Percentiles rank a stretch among this genome's conserved stretches.
These are phyloP conservation scores for Nyctibius grandis DNA, from an alignment of 2,797 vertebrate genomes.

Conservation along the genomic window DNA sequence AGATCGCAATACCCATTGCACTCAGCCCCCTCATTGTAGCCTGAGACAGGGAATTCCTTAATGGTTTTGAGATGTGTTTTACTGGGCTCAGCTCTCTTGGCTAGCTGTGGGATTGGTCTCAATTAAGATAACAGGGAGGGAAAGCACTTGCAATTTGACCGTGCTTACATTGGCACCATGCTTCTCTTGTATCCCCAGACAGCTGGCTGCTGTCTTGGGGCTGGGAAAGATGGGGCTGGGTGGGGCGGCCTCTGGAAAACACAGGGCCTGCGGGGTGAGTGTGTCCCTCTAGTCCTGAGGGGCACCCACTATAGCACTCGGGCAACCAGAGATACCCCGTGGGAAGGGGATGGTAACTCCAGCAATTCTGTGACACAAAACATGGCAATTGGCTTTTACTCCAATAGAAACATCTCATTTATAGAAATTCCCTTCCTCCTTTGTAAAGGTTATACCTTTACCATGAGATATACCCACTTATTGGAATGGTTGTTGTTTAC, in stretches of 20 bases:
- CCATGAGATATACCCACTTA: background rate
- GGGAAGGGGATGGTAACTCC: background rate
- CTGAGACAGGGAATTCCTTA: background rate
- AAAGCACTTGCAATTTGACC: background rate
- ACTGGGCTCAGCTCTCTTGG: background rate
- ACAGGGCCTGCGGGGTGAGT: accelerated
- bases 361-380: background rate
- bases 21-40: background rate
- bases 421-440: background rate
- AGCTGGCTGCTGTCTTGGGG: background rate
- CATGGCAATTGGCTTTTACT: background rate
- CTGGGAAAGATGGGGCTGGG: background rate
- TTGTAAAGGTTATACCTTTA: background rate
- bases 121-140: background rate
- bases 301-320: accelerated
- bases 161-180: accelerated
- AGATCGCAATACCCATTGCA: accelerated
- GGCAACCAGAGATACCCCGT: background rate
- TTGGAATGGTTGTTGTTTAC: background rate
- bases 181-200: background rate
- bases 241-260: background rate
- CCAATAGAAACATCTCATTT: background rate
- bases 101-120: background rate
- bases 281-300: background rate
- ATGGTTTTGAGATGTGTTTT: background rate